Evolutionary conservation across 2,888 invertebrate genomes (phyloP), one percentile per base, ranked within the genome.

Genomic region (Eurytoma adleriae): DNA sequence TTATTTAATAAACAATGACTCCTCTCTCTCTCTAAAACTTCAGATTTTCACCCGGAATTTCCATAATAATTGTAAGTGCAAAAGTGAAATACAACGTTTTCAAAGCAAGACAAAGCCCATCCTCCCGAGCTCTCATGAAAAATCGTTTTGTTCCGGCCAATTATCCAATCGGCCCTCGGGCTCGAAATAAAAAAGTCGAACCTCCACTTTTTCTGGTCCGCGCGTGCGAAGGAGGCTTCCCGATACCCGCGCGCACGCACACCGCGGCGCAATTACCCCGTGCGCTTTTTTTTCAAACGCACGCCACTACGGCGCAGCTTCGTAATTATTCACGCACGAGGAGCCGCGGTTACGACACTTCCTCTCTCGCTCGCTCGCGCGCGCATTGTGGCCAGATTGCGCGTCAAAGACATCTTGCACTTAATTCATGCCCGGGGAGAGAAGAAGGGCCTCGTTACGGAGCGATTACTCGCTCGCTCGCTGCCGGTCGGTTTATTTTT

Each of bases 331-430:
- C 83, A 85, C 84, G 84, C 83, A 81, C 82, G 82, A 81, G 77
- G 81, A 84, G 82, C 77, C 73, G 81, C 61, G 72, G 76, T 87
- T 86, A 83, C 86, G 84, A 86, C 85, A 86, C 83, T 84, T 85
- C 86, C 85, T 85, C 85, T 85, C 82, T 50, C 52, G 24, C 56
- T 48, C 50, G 48, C 30, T 24, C 71, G 78, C 61, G 30, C 72
- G 30, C 62, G 40, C 69, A 52, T 62, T 61, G 64, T 64, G 69
- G 59, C 75, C 77, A 79, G 76, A 81, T 76, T 81, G 81, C 74
- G 80, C 80, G 77, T 80, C 77, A 77, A 77, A 80, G 80, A 69
- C 80, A 69, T 80, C 73, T 81, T 78, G 74, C 64, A 54, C 69
- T 81, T 73, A 73, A 78, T 81, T 78, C 78, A 64, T 40, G 64